Evolutionary conservation across 2,797 vertebrate species (phyloP).

Genomic region (Enteromius paludinosus): DNA sequence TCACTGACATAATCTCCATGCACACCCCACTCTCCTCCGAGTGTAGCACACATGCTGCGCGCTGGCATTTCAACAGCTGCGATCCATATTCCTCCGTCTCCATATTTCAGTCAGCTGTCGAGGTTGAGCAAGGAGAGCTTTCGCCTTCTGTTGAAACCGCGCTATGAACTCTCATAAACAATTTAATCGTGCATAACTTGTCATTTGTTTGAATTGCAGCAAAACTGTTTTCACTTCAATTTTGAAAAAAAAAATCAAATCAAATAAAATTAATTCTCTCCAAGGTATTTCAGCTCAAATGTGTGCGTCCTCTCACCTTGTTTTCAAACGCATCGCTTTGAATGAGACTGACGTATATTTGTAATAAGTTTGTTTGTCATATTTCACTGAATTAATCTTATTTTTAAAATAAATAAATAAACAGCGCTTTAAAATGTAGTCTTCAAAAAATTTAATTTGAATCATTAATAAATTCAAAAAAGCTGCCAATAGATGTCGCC

Average conservation of each 20-base stretch:
- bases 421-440: neutral
- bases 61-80: constrained; percentile 63
- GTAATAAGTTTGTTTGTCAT: neutral
- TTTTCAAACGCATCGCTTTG: neutral
- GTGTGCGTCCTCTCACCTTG: neutral
- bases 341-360: neutral
- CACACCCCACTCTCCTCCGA: constrained; percentile 30
- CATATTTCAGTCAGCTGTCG: constrained; percentile 42
- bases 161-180: constrained; percentile 41
- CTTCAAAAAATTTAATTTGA: neutral
- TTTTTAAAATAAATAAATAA: neutral
- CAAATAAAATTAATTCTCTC: no score
- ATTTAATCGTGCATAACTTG: constrained; percentile 3
- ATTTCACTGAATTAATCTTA: no score
- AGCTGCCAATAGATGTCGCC: constrained; percentile 53
- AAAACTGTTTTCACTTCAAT: constrained; percentile 12
- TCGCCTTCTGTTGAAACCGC: constrained; percentile 39
- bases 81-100: constrained; percentile 64
- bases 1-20: constrained; percentile 49
- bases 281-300: neutral
- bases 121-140: constrained; percentile 22
- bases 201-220: constrained; percentile 7
- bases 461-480: neutral
- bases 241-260: no score
- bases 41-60: constrained; percentile 53